Evolutionary conservation across 2,888 invertebrate genomes (phyloP).

Genomic region (Osmoderma eremita): DNA sequence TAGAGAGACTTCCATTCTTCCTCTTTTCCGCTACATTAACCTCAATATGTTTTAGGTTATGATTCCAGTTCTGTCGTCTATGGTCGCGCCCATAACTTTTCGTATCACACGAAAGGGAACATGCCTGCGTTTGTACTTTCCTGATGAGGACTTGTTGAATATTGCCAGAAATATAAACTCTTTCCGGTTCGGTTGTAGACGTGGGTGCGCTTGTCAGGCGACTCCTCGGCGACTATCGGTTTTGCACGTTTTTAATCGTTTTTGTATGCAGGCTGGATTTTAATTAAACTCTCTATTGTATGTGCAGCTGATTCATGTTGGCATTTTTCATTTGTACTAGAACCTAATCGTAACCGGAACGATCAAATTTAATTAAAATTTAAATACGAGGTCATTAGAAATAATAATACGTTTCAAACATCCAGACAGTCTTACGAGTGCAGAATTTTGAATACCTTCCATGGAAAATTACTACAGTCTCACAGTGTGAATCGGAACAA

Average conservation of each 20-base stretch:
- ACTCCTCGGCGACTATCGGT: constrained; percentile 12
- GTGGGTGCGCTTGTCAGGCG: background rate
- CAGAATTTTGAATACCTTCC: background rate
- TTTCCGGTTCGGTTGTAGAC: constrained; percentile 18
- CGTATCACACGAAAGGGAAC: constrained; percentile 16
- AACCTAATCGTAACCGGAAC: constrained; percentile 35
- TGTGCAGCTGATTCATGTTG: constrained; percentile 48
- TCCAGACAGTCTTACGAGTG: background rate
- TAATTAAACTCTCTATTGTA: constrained; percentile 49
- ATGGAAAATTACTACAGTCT: no score
- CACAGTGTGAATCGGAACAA: no score
- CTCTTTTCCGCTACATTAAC: constrained; percentile 46
- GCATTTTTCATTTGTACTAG: constrained; percentile 50
- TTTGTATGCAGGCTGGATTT: constrained; percentile 41
- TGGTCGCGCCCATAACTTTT: constrained; percentile 39
- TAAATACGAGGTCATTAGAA: constrained; percentile 33
- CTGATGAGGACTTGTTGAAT: constrained; percentile 36
- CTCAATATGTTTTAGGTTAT: constrained; percentile 48
- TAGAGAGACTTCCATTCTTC: constrained; percentile 39
- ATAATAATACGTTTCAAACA: constrained; percentile 12
- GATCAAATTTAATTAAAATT: constrained; percentile 45
- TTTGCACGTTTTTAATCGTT: constrained; percentile 40
- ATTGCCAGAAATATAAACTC: constrained; percentile 33
- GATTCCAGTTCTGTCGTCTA: constrained; percentile 43
- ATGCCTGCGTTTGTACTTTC: constrained; percentile 12